phyloP scores from a whole-genome alignment of 2,113 vertebrate genomes.

The Zosterops hypoxanthus region DNA sequence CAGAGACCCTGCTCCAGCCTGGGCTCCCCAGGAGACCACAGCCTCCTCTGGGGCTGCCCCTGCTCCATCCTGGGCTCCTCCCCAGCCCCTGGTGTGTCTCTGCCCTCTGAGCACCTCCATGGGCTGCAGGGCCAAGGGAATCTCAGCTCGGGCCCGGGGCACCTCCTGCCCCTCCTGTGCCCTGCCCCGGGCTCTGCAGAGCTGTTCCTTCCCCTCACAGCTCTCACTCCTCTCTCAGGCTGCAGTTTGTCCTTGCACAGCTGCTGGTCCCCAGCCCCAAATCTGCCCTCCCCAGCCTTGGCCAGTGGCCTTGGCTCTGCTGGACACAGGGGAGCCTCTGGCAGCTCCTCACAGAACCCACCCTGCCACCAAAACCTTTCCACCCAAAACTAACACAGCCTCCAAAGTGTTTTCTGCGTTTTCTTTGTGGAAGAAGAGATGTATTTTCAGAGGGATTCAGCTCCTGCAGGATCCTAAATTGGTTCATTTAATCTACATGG shows the following conservation, averaged over 20 bases:
- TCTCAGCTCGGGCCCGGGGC: background rate
- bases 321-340: background rate
- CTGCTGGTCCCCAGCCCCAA: accelerated
- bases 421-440: constrained; percentile 8
- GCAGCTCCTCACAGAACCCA: background rate
- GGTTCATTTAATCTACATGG: constrained; percentile 73
- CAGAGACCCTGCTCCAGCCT: background rate
- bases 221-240: background rate
- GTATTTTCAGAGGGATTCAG: constrained; percentile 52
- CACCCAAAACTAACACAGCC: background rate
- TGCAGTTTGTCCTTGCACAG: background rate
- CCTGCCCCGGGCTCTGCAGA: background rate
- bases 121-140: background rate
- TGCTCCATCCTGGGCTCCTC: background rate
- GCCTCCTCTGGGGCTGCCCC: background rate
- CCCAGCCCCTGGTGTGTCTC: background rate
- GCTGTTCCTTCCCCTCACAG: background rate
- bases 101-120: background rate
- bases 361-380: background rate
- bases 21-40: background rate
- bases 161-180: background rate
- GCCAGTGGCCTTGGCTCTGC: background rate
- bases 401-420: constrained; percentile 22
- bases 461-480: constrained; percentile 73
- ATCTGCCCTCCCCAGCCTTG: background rate